These are phyloP conservation scores for Nematopogon swammerdamellus DNA, from an alignment of 2,888 invertebrate genomes.

Conservation along the genomic window DNA sequence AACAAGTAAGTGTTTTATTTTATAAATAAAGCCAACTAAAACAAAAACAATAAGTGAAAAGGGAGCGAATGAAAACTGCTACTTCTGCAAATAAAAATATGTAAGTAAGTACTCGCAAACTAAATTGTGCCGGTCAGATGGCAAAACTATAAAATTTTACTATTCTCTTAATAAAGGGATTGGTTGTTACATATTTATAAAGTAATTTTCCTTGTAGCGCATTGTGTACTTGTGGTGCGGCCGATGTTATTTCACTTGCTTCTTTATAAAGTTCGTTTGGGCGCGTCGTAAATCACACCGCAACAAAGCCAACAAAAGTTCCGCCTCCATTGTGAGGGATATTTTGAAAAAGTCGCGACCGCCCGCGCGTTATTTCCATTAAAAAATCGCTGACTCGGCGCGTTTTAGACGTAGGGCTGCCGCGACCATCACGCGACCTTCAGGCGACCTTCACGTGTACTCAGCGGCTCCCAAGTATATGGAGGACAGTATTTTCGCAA, in stretches of 20 bases:
- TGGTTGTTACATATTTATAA: not conserved
- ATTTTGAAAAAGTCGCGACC: not conserved
- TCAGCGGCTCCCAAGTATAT: too few species aligned
- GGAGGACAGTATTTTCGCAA: too few species aligned
- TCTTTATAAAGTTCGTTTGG: not conserved
- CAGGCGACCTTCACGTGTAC: too few species aligned
- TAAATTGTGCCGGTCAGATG: not conserved
- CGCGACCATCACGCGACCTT: too few species aligned
- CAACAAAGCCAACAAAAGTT: not conserved
- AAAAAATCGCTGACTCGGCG: not conserved
- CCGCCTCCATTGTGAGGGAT: not conserved
- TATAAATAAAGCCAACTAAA: too few species aligned
- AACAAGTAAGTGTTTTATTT: too few species aligned
- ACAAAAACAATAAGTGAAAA: too few species aligned
- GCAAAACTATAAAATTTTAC: not conserved
- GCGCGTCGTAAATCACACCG: not conserved
- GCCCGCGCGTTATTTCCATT: not conserved
- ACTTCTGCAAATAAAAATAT: too few species aligned
- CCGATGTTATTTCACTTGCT: not conserved
- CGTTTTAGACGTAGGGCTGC: not conserved
- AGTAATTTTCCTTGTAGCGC: not conserved
- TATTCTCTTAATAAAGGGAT: not conserved
- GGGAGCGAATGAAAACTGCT: too few species aligned
- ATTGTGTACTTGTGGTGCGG: not conserved
- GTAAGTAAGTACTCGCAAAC: too few species aligned